phyloP scores from a whole-genome alignment of 53 echinoderm and acorn worm genomes.

The Arbacia lixula region DNA sequence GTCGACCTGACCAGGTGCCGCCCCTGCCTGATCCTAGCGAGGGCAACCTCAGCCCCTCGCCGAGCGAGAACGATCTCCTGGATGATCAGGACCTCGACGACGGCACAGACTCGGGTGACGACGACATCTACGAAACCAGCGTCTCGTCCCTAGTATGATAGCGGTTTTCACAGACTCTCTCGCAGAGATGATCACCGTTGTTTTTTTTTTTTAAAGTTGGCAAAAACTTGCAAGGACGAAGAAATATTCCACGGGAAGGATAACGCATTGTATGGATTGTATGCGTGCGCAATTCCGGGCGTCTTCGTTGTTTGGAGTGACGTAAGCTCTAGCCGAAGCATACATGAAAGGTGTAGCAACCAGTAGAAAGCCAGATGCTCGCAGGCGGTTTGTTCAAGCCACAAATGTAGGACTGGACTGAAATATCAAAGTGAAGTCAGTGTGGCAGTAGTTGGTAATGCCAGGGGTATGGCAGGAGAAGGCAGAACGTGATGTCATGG shows the following conservation, averaged over 20 bases:
- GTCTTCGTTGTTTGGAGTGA: no score
- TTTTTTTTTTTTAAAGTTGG: neutral
- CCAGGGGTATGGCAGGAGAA: no score
- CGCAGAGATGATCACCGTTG: neutral
- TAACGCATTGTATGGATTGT: no score
- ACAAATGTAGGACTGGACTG: no score
- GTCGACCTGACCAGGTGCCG: conserved; percentile 26
- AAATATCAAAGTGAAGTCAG: no score
- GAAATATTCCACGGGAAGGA: conserved; percentile 34
- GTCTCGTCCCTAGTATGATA: conserved; percentile 47
- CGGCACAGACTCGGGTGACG: conserved; percentile 17
- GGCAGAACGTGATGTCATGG: no score
- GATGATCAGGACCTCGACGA: conserved; percentile 49
- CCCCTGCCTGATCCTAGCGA: conserved; percentile 58
- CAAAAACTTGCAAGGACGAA: conserved; percentile 12
- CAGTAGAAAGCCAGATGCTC: no score
- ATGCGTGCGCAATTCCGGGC: no score
- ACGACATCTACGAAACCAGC: conserved; percentile 52
- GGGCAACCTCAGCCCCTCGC: conserved; percentile 72
- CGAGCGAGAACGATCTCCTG: conserved; percentile 82
- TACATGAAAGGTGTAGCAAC: no score
- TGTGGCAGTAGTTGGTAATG: no score
- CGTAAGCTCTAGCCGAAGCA: no score
- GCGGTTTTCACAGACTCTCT: conserved; percentile 4
- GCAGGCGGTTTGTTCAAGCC: no score